phyloP scores from a whole-genome alignment of 2,113 vertebrate species.

The Laticauda laticaudata region DNA sequence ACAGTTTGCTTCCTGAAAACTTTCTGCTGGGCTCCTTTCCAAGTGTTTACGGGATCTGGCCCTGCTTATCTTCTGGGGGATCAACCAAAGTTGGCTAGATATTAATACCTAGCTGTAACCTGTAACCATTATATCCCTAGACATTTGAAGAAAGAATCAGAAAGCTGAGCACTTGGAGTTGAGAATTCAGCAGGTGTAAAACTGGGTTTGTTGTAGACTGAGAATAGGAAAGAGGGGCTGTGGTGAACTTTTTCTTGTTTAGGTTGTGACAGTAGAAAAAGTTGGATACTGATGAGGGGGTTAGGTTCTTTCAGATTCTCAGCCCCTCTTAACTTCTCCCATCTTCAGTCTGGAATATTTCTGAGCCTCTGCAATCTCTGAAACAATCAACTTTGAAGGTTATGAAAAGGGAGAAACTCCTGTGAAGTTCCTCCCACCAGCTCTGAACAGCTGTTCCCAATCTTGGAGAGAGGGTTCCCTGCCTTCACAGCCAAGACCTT shows the following conservation, averaged over 20 bases:
- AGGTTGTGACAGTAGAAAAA: neutral
- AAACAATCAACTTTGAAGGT: neutral
- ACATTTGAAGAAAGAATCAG: too few relatives aligned
- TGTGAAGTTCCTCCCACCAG: too few relatives aligned
- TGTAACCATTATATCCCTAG: too few relatives aligned
- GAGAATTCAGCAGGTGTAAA: neutral
- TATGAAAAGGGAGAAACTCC: neutral
- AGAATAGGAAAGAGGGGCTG: neutral
- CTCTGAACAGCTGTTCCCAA: neutral
- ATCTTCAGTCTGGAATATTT: neutral
- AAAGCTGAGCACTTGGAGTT: too few relatives aligned
- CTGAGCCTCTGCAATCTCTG: neutral
- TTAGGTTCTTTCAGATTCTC: neutral
- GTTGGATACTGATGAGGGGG: neutral
- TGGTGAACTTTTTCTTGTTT: neutral
- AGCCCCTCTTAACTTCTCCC: neutral
- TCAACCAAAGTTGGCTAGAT: too few relatives aligned
- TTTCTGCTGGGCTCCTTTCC: too few relatives aligned
- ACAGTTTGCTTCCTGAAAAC: too few relatives aligned
- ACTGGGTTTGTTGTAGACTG: neutral
- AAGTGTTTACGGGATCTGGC: too few relatives aligned
- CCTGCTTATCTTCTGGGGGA: too few relatives aligned
- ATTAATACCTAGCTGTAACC: too few relatives aligned
- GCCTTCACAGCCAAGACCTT: neutral
- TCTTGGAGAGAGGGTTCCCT: neutral